Base-by-base conservation (phyloP, 2,888 invertebrate genomes). In the Balanococcus diminutus region DNA sequence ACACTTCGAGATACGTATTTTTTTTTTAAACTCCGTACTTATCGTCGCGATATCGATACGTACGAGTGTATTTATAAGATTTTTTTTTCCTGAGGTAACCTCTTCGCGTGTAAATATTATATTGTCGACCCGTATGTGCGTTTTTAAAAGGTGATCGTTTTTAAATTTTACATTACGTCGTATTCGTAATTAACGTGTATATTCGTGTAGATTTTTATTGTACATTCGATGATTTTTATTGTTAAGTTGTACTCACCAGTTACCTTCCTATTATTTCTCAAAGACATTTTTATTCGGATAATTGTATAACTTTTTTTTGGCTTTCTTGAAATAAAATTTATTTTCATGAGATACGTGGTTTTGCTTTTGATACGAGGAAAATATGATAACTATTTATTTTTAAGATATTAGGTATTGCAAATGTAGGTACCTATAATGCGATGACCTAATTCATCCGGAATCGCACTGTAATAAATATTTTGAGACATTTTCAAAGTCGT, bases 211-310 rank as follows among this genome's bases (percentile, higher is more conserved):
- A 81, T 22, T 81, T 16, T 39, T 25, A 39, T 36, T 81, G 22
- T 81, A 32, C n/a, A 61, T 81, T 46, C 6, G 46, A 36, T 42
- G 81, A 67, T 67, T 32, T 84, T 67, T 84, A 67, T 75, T n/a
- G 46, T 46, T 72, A 75, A 61, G 61, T 56, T 84, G 75, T 84
- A 72, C 46, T 42, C 84, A 28, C 42, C 22, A 84, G 84, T 84
- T 84, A 84, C 84, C 84, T 84, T 84, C 84, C 84, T 84, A 84
- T 84, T 84, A 84, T 84, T 84, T 84, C 84, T 72, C 72, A 84
- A 84, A 72, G 84, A 72, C 72, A 72, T 84, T 84, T 84, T 72
- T 84, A 84, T 75, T 84, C 84, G 84, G 36, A 36, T 84, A 67
- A 84, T 84, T 42, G n/a, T n/a, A 72, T 84, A 61, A 61, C 61